Base-by-base conservation (phyloP, 1,140 invertebrate genomes). In the Tachypleus tridentatus region DNA sequence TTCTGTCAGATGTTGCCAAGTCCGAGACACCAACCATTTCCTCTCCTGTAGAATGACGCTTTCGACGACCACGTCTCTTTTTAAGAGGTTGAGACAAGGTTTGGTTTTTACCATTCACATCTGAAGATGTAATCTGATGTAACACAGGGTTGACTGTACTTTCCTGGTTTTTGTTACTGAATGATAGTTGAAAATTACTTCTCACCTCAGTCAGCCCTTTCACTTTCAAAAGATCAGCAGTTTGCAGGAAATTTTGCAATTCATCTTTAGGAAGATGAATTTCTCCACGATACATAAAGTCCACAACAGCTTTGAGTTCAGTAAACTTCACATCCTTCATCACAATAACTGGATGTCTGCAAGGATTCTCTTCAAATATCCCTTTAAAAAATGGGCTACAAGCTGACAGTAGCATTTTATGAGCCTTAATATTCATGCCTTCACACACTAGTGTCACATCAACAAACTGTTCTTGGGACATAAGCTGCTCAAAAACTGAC, bases 321-420 rank as follows among this genome's bases (percentile, higher is more conserved):
- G 88, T 85, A 79, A 89, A 93, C 77, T 89, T 90, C 7, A 93
- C 88, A 83, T 93, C 89, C 80, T 91, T 91, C 70, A 93, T 80
- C 77, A 93, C 91, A 71, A 93, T 87, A 74, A 93, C 91, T 62
- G 89, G 89, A 80, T 93, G 89, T 78, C 92, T 85, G 73, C 87
- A 86, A 63, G 89, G 89, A 72, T 89, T 90, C 66, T 85, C 84
- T 79, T 92, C 88, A 79, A 94, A 93, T 63, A 94, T 77, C 78
- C 91, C 88, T 74, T 92, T 89, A 82, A 95, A 93, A 82, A 92
- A 94, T 71, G 91, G 90, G 83, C 90, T 93, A 83, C 91, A 94
- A 71, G 91, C 91, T 72, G 90, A 93, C 71, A 95, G 81, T 71
- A 95, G 88, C 69, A 94, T 88, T 84, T 92, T 93, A 81, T 94